phyloP scores from a whole-genome alignment of 2,113 vertebrate genomes.

The Otus sunia region DNA sequence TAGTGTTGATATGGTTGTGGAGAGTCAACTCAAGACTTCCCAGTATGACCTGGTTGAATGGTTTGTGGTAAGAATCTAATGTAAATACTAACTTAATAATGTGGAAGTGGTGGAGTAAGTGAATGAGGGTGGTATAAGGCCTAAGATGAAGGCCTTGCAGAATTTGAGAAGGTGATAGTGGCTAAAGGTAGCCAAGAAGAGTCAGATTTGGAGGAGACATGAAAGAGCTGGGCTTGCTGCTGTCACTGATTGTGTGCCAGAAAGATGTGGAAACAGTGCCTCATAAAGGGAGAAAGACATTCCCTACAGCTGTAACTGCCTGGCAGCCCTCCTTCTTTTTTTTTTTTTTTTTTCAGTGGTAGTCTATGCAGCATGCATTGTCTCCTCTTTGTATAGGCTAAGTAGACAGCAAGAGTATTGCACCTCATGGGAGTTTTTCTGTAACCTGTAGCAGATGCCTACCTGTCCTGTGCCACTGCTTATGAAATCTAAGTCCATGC shows the following conservation, averaged over 20 bases:
- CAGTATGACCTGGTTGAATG: background rate
- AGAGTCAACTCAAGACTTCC: background rate
- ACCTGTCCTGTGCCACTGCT: background rate
- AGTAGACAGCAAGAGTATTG: background rate
- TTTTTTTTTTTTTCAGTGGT: background rate
- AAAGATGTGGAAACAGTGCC: background rate
- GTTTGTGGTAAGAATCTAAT: background rate
- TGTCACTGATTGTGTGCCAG: background rate
- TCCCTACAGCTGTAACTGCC: background rate
- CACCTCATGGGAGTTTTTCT: background rate
- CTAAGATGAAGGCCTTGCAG: background rate
- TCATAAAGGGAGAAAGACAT: background rate
- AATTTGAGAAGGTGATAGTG: background rate
- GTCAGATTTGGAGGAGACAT: background rate
- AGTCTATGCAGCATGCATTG: background rate
- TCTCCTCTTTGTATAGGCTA: background rate
- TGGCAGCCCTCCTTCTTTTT: background rate
- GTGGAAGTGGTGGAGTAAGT: background rate
- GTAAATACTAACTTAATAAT: background rate
- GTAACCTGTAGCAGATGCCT: background rate
- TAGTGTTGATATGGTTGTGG: background rate
- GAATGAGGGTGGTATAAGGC: background rate
- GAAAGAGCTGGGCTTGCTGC: background rate
- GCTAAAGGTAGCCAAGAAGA: background rate
- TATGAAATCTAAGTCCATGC: background rate